Percentiles rank a stretch among this genome's conserved stretches.
phyloP scores from a whole-genome alignment of 2,888 invertebrate genomes.

The Heliconius erato region DNA sequence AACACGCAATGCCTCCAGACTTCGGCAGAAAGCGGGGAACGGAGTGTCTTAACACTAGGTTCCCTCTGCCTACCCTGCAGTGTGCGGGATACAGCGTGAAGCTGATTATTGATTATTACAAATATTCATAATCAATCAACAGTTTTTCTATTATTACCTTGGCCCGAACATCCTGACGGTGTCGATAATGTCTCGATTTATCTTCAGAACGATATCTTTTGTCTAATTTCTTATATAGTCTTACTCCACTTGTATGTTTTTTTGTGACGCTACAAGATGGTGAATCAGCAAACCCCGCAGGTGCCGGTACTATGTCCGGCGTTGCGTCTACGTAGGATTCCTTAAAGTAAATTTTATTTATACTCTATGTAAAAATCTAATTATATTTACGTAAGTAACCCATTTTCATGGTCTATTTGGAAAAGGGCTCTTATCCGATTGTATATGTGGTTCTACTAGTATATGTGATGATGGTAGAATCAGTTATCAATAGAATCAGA shows the following conservation, averaged over 20 bases:
- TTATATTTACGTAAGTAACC: background rate
- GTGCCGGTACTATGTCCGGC: conserved; percentile 93
- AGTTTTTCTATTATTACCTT: conserved; percentile 83
- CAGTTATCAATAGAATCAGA: no score
- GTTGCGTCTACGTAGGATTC: conserved; percentile 83
- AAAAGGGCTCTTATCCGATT: no score
- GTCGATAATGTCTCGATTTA: conserved; percentile 87
- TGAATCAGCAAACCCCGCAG: conserved; percentile 95
- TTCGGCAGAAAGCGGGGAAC: no score
- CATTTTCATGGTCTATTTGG: no score
- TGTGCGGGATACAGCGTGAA: no score
- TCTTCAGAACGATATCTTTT: conserved; percentile 93
- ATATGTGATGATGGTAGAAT: no score
- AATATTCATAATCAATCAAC: background rate
- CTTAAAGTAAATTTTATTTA: conserved; percentile 57
- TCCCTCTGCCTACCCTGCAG: no score
- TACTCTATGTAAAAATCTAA: background rate
- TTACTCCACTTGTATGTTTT: conserved; percentile 79
- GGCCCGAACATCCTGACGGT: conserved; percentile 91
- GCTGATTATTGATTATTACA: no score
- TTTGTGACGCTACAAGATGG: conserved; percentile 84
- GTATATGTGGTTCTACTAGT: no score
- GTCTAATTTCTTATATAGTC: conserved; percentile 91
- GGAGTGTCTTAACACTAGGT: no score
- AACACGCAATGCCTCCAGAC: no score